These are phyloP conservation scores for Lutjanus erythropterus DNA, from an alignment of 2,113 vertebrate species.

Conservation along the genomic window DNA sequence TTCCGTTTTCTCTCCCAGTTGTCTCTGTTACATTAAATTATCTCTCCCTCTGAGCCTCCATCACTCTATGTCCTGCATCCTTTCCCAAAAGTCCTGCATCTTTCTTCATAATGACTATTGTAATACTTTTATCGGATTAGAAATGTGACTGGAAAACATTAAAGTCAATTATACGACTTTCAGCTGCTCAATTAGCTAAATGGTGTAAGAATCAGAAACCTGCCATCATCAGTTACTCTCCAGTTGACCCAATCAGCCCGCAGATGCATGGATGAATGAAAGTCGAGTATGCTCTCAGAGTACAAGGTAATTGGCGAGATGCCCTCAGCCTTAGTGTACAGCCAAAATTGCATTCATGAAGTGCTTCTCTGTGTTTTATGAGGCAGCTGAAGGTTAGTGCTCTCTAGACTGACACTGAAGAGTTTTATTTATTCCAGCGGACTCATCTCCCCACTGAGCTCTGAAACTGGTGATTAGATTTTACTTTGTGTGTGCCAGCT, in stretches of 20 bases:
- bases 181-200: constrained; percentile 31
- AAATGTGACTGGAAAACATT: constrained; percentile 36
- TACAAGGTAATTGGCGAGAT: constrained; percentile 11
- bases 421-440: constrained; percentile 29
- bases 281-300: background rate
- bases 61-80: constrained; percentile 9
- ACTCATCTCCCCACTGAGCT: background rate
- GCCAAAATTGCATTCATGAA: constrained; percentile 26
- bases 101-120: constrained; percentile 7
- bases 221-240: background rate
- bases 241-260: constrained; percentile 19
- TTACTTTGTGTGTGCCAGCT: constrained; percentile 28
- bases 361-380: constrained; percentile 33
- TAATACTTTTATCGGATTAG: constrained; percentile 30
- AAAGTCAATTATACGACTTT: constrained; percentile 6
- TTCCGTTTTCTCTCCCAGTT: constrained; percentile 19
- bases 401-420: constrained; percentile 27
- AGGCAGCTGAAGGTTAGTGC: constrained; percentile 42
- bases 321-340: constrained; percentile 2
- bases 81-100: constrained; percentile 12
- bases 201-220: constrained; percentile 11
- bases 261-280: constrained; percentile 1
- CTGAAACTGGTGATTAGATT: constrained; percentile 38
- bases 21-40: constrained; percentile 8
- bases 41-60: background rate